Base-by-base conservation (phyloP, 2,888 invertebrate genomes). In the Trisateles emortualis region DNA sequence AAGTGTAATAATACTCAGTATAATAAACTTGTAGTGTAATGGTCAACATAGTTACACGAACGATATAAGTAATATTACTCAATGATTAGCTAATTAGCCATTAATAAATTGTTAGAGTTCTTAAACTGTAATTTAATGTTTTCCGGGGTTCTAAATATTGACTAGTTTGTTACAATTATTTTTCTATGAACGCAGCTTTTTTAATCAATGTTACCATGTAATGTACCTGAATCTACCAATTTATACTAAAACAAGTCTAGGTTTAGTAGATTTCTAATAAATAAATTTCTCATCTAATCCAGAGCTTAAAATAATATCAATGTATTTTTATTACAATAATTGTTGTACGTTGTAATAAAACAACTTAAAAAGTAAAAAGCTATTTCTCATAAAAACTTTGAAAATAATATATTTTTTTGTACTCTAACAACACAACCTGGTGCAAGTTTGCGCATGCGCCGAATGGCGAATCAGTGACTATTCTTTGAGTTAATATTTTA, bases 361-460 rank as follows among this genome's bases (percentile, higher is more conserved):
- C 32, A 11, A 11, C 32, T 4, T 11, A 13, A 2, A 29, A 6
- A 14, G 3, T 8, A 32, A 33, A 35, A 42, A 32, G n/a, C n/a
- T 19, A 19, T 11, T 19, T 19, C n/a, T 29, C 2, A 17, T 17
- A 19, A 26, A 26, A 11, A 2, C 3, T 13, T 22, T 2, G 17
- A 14, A 42, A 29, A 29, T 32, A 64, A 8, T 46, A 50, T 52
- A 43, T 48, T 52, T 62, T 49, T 72, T 62, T 68, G 49, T 56
- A 48, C 40, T 41, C 60, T 85, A 76, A 78, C 81, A 90, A 87
- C 88, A 89, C 84, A 61, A 53, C 64, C 61, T 79, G 81, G 79
- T 84, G 83, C 90, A 90, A 92, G 91, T 92, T 92, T 90, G 92
- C 92, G 92, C 92, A 92, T 92, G 92, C 92, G 92, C 92, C 91